A percentile compares a stretch with the other conserved stretches of the same genome.
Evolutionary conservation across 2,113 vertebrate species (phyloP).

Genomic region (Holacanthus passer): DNA sequence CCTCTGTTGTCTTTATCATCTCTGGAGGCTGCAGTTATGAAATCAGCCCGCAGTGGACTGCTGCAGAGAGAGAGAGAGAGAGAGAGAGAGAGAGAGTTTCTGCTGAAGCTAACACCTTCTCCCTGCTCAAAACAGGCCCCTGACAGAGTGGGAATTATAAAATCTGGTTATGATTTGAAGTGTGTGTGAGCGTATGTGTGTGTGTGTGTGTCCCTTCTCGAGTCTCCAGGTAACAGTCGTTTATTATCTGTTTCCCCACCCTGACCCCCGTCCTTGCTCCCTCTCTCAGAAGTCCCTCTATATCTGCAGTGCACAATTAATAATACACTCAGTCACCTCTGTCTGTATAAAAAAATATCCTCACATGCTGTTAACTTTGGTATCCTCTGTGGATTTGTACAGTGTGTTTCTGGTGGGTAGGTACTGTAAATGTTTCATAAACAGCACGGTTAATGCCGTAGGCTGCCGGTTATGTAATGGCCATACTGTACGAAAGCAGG

Average conservation of each 20-base stretch:
- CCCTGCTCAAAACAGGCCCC: conserved; percentile 23
- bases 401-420: not conserved
- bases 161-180: not conserved
- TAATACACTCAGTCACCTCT: not conserved
- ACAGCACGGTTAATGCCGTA: not conserved
- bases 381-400: not conserved
- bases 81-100: conserved; percentile 10
- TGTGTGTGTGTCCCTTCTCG: conserved; percentile 1
- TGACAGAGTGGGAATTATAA: conserved; percentile 10
- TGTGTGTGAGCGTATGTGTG: conserved; percentile 3
- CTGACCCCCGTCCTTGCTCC: not conserved
- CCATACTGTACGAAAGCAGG: conserved; percentile 1
- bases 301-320: not conserved
- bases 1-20: conserved; percentile 30
- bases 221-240: conserved; percentile 7
- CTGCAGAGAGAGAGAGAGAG: conserved; percentile 19
- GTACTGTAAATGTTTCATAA: conserved; percentile 7
- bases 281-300: not conserved
- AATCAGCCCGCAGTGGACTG: conserved; percentile 38
- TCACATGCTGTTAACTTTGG: not conserved
- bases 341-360: not conserved
- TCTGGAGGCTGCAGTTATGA: conserved; percentile 41
- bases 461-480: conserved; percentile 27
- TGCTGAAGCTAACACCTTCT: conserved; percentile 47
- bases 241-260: conserved; percentile 1